Conservation (phyloP, 2,113 vertebrate genomes). For the Tor tambroides region DNA sequence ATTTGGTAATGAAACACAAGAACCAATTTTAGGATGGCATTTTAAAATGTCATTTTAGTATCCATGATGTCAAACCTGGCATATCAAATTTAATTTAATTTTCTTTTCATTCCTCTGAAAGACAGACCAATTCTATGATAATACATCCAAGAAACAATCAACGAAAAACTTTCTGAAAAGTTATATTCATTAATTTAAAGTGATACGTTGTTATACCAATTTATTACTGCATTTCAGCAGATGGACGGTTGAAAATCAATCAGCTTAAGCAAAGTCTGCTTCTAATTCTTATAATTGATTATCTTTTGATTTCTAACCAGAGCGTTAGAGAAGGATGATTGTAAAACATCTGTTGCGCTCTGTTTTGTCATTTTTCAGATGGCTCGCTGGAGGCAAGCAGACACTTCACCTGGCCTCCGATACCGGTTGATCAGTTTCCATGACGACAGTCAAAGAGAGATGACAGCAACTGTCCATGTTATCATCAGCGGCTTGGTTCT, state of each 20-base stretch:
- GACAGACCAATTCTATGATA: background rate
- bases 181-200: background rate
- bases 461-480: constrained; percentile 45
- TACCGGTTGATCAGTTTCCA: constrained; percentile 64
- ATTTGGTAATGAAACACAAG: background rate
- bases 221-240: background rate
- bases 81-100: background rate
- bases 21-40: background rate
- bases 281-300: background rate
- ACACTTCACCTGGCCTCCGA: constrained; percentile 52
- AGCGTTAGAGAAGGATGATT: constrained; percentile 15
- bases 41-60: background rate
- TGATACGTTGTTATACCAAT: background rate
- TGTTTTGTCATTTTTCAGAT: constrained; percentile 56
- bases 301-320: background rate
- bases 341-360: constrained; percentile 37
- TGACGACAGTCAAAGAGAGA: constrained; percentile 60
- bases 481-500: constrained; percentile 7
- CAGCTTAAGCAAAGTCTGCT: background rate
- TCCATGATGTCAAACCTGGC: background rate
- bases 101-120: background rate
- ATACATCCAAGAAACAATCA: background rate
- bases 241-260: background rate
- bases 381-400: constrained; percentile 52
- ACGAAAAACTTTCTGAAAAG: background rate